Percentiles rank a stretch among this genome's conserved stretches.
These are phyloP conservation scores for Rhabdomys dilectus DNA, from an alignment of 2,113 vertebrate genomes.

Conservation along the genomic window DNA sequence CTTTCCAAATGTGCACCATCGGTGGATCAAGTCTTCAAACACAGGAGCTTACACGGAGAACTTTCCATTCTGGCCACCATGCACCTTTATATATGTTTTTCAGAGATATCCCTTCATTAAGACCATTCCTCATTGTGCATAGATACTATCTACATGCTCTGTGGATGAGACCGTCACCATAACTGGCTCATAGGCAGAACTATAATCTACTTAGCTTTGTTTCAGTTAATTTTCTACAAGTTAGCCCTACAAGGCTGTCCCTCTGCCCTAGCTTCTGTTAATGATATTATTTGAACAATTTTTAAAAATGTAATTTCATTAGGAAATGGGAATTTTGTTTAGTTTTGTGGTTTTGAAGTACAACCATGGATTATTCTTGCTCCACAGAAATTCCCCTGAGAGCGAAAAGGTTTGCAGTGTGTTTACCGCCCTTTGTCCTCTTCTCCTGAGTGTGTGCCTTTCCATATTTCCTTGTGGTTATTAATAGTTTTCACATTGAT, in stretches of 20 bases:
- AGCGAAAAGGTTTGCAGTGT: neutral
- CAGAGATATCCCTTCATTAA: neutral
- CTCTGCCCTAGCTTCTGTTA: neutral
- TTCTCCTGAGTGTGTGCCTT: neutral
- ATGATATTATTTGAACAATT: neutral
- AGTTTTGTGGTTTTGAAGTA: neutral
- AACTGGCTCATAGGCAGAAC: too few species aligned
- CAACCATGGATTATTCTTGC: neutral
- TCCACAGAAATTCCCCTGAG: neutral
- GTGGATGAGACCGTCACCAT: neutral
- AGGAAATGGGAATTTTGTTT: neutral
- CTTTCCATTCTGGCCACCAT: neutral
- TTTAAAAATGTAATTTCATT: neutral
- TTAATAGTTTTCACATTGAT: conserved; percentile 39
- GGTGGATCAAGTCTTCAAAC: neutral
- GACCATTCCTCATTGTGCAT: neutral
- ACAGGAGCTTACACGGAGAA: neutral
- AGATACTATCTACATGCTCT: neutral
- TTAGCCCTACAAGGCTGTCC: neutral
- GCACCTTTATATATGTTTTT: neutral
- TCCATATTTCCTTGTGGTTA: neutral
- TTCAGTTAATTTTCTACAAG: neutral
- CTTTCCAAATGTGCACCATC: neutral
- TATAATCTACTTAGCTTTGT: neutral
- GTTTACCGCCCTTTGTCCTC: neutral